Percentiles rank a stretch among this genome's conserved stretches.
phyloP scores from a whole-genome alignment of 2,113 vertebrate species.

The Tetrax tetrax region DNA sequence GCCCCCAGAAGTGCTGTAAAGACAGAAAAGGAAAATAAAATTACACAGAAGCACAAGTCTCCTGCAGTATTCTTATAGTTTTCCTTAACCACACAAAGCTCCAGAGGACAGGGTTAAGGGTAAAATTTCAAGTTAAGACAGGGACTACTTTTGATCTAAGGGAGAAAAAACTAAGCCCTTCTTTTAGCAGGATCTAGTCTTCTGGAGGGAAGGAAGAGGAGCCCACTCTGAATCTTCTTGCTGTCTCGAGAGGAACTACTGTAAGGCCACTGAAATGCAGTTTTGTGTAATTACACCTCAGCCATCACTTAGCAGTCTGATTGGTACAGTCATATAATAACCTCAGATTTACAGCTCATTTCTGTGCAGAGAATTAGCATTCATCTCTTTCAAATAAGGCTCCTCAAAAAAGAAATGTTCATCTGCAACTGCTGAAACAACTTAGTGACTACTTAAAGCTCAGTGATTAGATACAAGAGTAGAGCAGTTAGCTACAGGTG shows the following conservation, averaged over 20 bases:
- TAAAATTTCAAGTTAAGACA: background rate
- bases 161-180: background rate
- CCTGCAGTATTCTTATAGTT: background rate
- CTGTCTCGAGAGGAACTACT: background rate
- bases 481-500: background rate
- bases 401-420: background rate
- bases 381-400: background rate
- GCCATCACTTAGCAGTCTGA: background rate
- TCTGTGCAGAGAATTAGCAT: background rate
- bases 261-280: background rate
- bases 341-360: background rate
- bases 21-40: background rate
- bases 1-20: constrained; percentile 96
- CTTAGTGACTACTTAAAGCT: background rate
- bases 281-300: background rate
- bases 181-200: background rate
- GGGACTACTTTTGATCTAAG: background rate
- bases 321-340: background rate
- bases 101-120: background rate
- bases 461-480: background rate
- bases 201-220: background rate
- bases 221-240: background rate
- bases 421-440: background rate
- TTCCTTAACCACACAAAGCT: background rate
- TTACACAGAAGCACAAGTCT: background rate